Base-by-base conservation (phyloP, 2,888 invertebrate genomes). In the Empis stercorea region DNA sequence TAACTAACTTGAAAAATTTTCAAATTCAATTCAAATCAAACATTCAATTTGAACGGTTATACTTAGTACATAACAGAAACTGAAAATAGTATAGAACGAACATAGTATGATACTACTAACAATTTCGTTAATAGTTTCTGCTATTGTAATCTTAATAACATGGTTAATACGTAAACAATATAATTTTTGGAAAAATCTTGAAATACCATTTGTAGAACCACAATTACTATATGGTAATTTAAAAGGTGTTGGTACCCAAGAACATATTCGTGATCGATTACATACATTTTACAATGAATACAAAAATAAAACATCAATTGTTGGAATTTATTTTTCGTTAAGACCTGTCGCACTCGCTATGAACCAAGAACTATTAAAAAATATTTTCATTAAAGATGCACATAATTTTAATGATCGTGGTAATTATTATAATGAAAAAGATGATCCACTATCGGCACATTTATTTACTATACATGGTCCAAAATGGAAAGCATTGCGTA, bases 401-500 rank as follows among this genome's bases (percentile, higher is more conserved):
- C 48, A 56, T 1, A 56, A 61, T 32, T 71, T 71, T 51, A 55
- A 55, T 2, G 61, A 69, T 55, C 66, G 68, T 14, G 56, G 61
- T 7, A 41, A 56, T 0, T 52, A 47, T 0, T 43, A 50, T 1
- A 52, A 61, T 23, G 59, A 60, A 14, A 47, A 56, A 1, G 37
- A 57, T 5, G 56, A 61, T n/a, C 67, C 70, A 1, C 30, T 71
- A 0, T 32, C 58, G 0, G 61, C 52, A 0, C 58, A 70, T 56
- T 55, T 72, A 2, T 63, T 69, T 45, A 52, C 53, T 34, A 36
- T 66, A 15, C 56, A 60, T 1, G 71, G 67, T 5, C 55, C 62
- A 2, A 61, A 66, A 36, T 75, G 75, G 75, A 71, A 66, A 34
- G 53, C 57, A 3, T 51, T 74, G 44, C 55, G 75, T 23, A 52